Evolutionary conservation across 2,113 vertebrate species (phyloP).

Genomic region (Mustelus asterias): DNA sequence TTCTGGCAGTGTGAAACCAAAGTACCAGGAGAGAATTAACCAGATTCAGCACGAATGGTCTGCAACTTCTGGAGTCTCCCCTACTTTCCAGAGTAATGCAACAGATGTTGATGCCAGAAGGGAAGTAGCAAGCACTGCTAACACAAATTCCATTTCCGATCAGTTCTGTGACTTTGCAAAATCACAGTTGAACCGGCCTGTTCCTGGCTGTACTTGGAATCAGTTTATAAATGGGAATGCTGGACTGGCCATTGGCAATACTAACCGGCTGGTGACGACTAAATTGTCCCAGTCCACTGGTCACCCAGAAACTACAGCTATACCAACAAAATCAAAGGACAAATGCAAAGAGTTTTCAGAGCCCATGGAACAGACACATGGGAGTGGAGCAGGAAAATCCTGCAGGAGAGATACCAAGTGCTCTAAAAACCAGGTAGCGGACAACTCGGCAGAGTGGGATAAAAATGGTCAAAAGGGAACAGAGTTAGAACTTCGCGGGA

Average conservation of each 20-base stretch:
- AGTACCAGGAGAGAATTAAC: conserved; percentile 84
- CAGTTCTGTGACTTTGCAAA: conserved; percentile 65
- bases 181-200: conserved; percentile 68
- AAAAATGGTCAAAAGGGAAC: conserved; percentile 72
- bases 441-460: conserved; percentile 67
- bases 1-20: conserved; percentile 84
- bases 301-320: conserved; percentile 52
- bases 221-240: conserved; percentile 54
- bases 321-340: conserved; percentile 54
- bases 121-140: conserved; percentile 62
- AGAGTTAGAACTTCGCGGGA: conserved; percentile 63
- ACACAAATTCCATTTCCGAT: conserved; percentile 64
- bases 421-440: conserved; percentile 58
- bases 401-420: conserved; percentile 73
- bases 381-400: conserved; percentile 81
- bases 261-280: conserved; percentile 49
- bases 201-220: conserved; percentile 55
- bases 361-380: conserved; percentile 65
- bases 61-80: conserved; percentile 59
- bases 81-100: conserved; percentile 65
- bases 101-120: conserved; percentile 66
- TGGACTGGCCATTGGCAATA: conserved; percentile 53
- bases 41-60: conserved; percentile 83
- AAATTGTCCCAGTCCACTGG: conserved; percentile 45
- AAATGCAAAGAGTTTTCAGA: conserved; percentile 74